These are phyloP conservation scores for Vollenhovia emeryi DNA, from an alignment of 1,140 invertebrate genomes.

Conservation along the genomic window DNA sequence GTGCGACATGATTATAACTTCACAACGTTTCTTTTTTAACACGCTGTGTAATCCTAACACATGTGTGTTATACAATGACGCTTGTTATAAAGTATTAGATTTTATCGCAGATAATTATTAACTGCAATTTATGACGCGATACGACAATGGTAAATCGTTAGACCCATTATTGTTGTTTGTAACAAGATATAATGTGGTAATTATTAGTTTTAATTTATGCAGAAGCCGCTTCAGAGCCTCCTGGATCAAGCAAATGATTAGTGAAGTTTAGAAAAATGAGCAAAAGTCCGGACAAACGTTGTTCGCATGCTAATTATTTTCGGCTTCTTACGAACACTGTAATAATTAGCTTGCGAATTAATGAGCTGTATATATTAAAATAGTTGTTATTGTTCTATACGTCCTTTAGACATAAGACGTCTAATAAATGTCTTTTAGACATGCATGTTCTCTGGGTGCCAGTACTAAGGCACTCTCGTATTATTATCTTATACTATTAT, in stretches of 20 bases:
- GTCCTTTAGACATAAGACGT: no score
- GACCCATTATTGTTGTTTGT: no score
- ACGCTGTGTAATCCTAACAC: conserved; percentile 6
- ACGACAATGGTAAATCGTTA: no score
- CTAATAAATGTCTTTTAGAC: no score
- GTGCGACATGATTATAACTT: not conserved
- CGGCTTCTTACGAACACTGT: not conserved
- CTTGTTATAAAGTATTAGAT: not conserved
- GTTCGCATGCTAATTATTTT: not conserved
- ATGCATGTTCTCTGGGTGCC: no score
- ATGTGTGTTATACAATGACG: not conserved
- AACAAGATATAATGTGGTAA: not conserved
- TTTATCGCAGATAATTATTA: not conserved
- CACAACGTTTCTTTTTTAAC: conserved; percentile 11
- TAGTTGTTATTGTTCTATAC: not conserved
- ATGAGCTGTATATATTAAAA: not conserved
- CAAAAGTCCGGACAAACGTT: not conserved
- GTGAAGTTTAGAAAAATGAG: not conserved
- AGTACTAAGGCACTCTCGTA: no score
- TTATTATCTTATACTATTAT: not conserved
- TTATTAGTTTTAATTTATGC: not conserved
- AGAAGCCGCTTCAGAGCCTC: not conserved
- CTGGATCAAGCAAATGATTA: not conserved
- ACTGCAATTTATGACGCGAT: not conserved
- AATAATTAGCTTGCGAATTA: not conserved